Percentiles rank a stretch among this genome's conserved stretches.
Evolutionary conservation across 2,113 vertebrate genomes (phyloP).

Genomic region (Periophthalmodon schlosseri): DNA sequence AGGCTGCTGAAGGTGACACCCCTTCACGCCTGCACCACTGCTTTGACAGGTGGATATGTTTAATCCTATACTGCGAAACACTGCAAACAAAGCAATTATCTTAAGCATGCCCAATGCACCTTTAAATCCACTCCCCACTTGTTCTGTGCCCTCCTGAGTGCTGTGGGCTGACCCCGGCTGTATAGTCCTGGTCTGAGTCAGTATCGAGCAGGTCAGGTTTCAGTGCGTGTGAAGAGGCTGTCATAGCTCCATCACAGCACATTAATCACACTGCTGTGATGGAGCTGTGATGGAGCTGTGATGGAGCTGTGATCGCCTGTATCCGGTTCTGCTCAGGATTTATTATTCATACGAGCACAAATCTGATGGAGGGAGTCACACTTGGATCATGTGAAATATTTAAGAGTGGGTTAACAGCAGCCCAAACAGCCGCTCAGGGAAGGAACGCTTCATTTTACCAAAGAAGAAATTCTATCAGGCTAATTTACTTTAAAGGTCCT

Average conservation of each 20-base stretch:
- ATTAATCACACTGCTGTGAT: constrained; percentile 66
- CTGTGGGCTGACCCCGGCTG: constrained; percentile 13
- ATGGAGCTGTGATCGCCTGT: constrained; percentile 45
- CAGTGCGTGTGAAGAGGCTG: constrained; percentile 63
- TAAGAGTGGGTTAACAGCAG: constrained; percentile 32
- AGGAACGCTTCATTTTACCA: not conserved
- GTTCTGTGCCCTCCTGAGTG: not conserved
- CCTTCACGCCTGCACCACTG: no score
- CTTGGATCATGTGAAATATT: constrained; percentile 43
- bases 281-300: constrained; percentile 29
- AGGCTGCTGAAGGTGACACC: no score
- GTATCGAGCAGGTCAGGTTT: constrained; percentile 47
- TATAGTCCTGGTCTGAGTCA: constrained; percentile 28
- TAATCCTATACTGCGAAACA: no score
- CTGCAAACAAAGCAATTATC: no score
- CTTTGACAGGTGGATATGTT: no score
- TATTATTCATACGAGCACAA: constrained; percentile 63
- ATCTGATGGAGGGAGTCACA: constrained; percentile 48
- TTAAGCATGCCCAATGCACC: no score
- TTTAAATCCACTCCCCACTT: not conserved
- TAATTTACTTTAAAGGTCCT: no score
- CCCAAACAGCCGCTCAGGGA: constrained; percentile 14
- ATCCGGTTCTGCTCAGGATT: constrained; percentile 51
- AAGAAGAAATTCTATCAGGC: no score
- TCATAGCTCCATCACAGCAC: constrained; percentile 56